These are phyloP conservation scores for Carposina sasakii DNA, from an alignment of 1,140 invertebrate species.

Conservation along the genomic window DNA sequence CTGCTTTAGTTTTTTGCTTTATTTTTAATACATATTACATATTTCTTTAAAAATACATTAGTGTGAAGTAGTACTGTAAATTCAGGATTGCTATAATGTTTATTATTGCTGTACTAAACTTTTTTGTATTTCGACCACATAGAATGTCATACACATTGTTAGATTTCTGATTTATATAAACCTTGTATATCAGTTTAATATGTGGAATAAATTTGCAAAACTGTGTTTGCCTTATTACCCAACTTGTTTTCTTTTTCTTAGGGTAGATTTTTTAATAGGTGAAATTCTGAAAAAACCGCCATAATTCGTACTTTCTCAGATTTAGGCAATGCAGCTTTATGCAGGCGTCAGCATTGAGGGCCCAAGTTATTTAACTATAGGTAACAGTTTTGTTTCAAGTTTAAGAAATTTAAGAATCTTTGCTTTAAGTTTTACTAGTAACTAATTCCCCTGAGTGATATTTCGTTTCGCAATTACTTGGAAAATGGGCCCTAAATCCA, in stretches of 20 bases:
- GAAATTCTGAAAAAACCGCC: too few relatives aligned
- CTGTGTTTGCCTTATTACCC: conserved; percentile 71
- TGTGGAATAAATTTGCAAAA: conserved; percentile 73
- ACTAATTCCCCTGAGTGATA: too few relatives aligned
- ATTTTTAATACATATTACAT: conserved; percentile 70
- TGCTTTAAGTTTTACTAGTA: too few relatives aligned
- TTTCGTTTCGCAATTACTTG: too few relatives aligned
- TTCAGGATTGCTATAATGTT: conserved; percentile 68
- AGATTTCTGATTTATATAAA: conserved; percentile 68
- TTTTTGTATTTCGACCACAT: conserved; percentile 64
- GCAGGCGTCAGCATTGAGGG: too few relatives aligned
- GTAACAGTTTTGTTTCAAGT: too few relatives aligned
- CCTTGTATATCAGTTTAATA: conserved; percentile 71
- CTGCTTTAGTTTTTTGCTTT: conserved; percentile 73
- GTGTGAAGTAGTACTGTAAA: conserved; percentile 70
- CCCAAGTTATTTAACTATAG: too few relatives aligned
- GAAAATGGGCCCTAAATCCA: too few relatives aligned
- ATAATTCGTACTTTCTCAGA: too few relatives aligned
- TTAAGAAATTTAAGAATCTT: too few relatives aligned
- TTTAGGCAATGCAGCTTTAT: too few relatives aligned
- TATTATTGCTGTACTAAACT: conserved; percentile 66
- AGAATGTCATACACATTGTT: conserved; percentile 67
- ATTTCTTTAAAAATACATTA: conserved; percentile 68
- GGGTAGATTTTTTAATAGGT: too few relatives aligned
- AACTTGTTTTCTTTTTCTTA: conserved; percentile 55